Conservation (phyloP, 2,888 invertebrate species). For the Dryobotodes eremita region DNA sequence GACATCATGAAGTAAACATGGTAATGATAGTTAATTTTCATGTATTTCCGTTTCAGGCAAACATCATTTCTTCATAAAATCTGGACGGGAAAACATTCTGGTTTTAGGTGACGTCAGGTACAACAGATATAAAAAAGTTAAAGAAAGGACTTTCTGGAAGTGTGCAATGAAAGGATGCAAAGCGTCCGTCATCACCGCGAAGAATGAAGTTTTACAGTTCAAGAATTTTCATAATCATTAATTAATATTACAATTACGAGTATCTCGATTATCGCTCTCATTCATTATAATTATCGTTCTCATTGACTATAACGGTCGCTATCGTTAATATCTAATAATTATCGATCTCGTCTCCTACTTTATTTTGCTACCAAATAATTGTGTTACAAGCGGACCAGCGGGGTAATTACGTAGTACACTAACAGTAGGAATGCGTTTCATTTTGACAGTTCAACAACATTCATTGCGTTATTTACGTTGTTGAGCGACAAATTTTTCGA, state of each 20-base stretch:
- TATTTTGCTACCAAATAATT: background rate
- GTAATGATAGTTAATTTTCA: background rate
- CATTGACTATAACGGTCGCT: background rate
- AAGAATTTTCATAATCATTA: constrained; percentile 67
- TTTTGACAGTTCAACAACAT: too few species aligned
- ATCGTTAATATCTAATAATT: background rate
- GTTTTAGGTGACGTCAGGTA: constrained; percentile 57
- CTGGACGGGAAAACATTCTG: constrained; percentile 31
- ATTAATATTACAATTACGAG: constrained; percentile 34
- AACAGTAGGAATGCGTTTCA: too few species aligned
- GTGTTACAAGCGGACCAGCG: too few species aligned
- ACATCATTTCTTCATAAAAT: constrained; percentile 48
- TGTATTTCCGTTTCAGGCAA: constrained; percentile 46
- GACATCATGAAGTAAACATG: background rate
- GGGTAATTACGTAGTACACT: too few species aligned
- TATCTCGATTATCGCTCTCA: background rate
- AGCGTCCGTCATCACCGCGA: constrained; percentile 68
- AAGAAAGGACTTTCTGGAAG: constrained; percentile 56
- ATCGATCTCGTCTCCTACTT: background rate
- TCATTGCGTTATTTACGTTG: too few species aligned
- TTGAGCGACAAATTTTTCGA: too few species aligned
- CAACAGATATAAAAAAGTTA: constrained; percentile 32
- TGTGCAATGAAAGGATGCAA: constrained; percentile 73
- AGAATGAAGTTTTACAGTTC: constrained; percentile 63
- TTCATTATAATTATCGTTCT: background rate